These are phyloP conservation scores for Saguinus midas DNA, from an alignment of 2,113 vertebrate species.

Conservation along the genomic window DNA sequence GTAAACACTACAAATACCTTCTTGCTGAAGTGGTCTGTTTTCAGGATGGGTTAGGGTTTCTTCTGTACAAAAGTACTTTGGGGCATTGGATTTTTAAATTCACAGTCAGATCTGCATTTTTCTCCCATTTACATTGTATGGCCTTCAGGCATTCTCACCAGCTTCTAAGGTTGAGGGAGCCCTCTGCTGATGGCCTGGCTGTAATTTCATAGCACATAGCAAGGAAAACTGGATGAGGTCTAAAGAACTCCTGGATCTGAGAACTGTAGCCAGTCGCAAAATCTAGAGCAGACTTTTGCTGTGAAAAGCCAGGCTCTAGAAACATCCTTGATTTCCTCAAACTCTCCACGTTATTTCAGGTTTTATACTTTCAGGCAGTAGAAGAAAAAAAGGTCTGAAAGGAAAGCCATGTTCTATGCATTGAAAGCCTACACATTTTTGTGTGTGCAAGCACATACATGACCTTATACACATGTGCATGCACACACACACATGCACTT, in stretches of 20 bases:
- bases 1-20: constrained; percentile 78
- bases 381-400: background rate
- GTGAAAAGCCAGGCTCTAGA: background rate
- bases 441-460: accelerated
- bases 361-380: background rate
- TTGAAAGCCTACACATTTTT: background rate
- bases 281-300: background rate
- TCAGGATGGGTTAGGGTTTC: constrained; percentile 43
- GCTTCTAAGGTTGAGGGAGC: constrained; percentile 62
- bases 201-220: background rate
- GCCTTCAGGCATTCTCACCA: background rate
- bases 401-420: background rate
- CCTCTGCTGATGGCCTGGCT: constrained; percentile 70
- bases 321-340: background rate
- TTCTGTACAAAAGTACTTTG: constrained; percentile 24
- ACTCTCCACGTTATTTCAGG: background rate
- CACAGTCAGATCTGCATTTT: background rate
- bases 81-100: constrained; percentile 27
- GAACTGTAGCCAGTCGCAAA: background rate
- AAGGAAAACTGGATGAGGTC: background rate
- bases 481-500: background rate
- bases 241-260: background rate
- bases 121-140: background rate
- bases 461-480: accelerated
- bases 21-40: constrained; percentile 77